Evolutionary conservation across 2,888 invertebrate genomes (phyloP), one percentile per base, ranked within the genome.

Genomic region (Dasypolia templi): DNA sequence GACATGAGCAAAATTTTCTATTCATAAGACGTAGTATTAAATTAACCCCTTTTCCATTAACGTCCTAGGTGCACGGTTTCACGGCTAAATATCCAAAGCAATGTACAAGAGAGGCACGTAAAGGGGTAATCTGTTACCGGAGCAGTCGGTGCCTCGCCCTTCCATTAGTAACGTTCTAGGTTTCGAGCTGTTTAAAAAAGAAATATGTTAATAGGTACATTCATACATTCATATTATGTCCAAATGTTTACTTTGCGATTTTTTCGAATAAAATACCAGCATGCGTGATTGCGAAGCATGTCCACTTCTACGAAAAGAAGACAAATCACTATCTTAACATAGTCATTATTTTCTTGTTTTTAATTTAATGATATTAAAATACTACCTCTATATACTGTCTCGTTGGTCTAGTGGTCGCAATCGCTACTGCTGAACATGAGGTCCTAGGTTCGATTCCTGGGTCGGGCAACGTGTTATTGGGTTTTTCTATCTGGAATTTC

Each of bases 51-150:
- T 69, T 59, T 46, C 35, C 19, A 44, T 3, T 39, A 59, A 74
- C 17, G 46, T 49, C 63, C 26, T 44, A 19, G 58, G n/a, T 29
- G 46, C 51, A 26, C 49, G 12, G 32, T 76, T 76, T 62, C 55
- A 22, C n/a, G n/a, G n/a, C n/a, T n/a, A 72, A 76, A 79, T 69
- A 53, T 26, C 26, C 14, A 44, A 32, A 51, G 17, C 63, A 64
- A 17, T 26, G 53, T 32, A n/a, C n/a, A n/a, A 32, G 51, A 3
- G 61, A 44, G 14, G 61, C 79, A 79, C 70, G 78, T 79, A 77
- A 79, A 55, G 65, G 71, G 78, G 78, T 63, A 71, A 82, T 46
- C 51, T 19, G 26, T 55, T 61, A 44, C 39, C 19, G 11, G 35
- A 42, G 51, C 66, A 46, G 51, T 55, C 55, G 46, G 26, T 32